Conservation (phyloP, 2,797 vertebrate genomes). For the Gallinago stenura region DNA sequence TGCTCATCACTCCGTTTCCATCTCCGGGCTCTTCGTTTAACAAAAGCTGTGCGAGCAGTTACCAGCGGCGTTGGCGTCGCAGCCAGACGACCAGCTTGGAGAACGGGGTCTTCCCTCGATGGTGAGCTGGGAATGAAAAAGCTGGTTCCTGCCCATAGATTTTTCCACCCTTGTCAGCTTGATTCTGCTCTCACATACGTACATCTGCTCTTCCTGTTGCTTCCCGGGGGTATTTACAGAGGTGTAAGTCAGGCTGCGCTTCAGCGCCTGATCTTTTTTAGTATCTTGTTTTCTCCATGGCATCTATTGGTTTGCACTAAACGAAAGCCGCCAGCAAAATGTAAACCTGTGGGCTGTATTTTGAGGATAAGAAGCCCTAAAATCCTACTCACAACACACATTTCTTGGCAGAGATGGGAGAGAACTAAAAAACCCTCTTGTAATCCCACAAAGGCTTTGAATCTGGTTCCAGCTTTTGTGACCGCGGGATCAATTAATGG, state of each 20-base stretch:
- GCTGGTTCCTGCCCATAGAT: not conserved
- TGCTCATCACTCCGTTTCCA: conserved; percentile 95
- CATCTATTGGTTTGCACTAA: not conserved
- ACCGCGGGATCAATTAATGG: not conserved
- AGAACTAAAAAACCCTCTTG: not conserved
- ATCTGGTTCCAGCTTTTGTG: not conserved
- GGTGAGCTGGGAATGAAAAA: conserved; percentile 79
- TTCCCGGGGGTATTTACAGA: not conserved
- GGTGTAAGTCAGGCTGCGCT: not conserved
- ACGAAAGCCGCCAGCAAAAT: not conserved
- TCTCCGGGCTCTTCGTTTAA: conserved; percentile 96
- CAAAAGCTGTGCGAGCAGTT: conserved; percentile 97
- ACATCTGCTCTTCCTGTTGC: not conserved
- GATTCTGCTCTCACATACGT: not conserved
- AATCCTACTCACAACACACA: not conserved
- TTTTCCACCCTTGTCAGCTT: not conserved
- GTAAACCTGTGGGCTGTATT: not conserved
- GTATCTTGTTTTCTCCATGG: not conserved
- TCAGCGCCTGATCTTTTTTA: not conserved
- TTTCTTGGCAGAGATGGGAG: not conserved
- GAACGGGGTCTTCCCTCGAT: conserved; percentile 97
- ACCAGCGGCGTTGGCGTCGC: conserved; percentile 96
- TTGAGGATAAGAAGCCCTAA: conserved; percentile 4
- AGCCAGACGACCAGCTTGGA: conserved; percentile 98
- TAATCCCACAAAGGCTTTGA: not conserved